Conservation (phyloP, 2,113 vertebrate species). For the Nematolebias whitei region DNA sequence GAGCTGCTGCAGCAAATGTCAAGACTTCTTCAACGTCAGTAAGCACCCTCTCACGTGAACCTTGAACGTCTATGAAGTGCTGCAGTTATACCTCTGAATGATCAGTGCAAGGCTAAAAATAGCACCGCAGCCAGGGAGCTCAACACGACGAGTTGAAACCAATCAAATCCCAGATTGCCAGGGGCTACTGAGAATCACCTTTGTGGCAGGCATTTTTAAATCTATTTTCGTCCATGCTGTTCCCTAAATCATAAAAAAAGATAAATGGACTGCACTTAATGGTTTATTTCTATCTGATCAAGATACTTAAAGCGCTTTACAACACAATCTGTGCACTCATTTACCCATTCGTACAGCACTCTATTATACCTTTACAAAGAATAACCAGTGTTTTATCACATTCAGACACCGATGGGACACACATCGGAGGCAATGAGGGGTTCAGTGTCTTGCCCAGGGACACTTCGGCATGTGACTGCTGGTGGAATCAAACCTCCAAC, state of each 20-base stretch:
- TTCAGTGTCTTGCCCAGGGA: too few relatives aligned
- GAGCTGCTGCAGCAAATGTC: conserved; percentile 5
- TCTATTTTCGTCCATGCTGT: neutral
- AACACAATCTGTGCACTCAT: too few relatives aligned
- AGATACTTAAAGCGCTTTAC: too few relatives aligned
- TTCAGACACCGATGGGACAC: too few relatives aligned
- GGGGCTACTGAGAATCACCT: neutral
- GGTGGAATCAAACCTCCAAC: too few relatives aligned
- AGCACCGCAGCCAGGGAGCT: neutral
- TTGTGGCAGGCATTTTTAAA: neutral
- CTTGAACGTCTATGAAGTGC: neutral
- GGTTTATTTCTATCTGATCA: too few relatives aligned
- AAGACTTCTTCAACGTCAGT: neutral
- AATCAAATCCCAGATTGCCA: conserved; percentile 1
- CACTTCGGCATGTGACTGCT: too few relatives aligned
- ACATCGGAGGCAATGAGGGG: too few relatives aligned
- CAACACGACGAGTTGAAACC: neutral
- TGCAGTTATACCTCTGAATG: neutral
- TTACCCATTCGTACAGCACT: too few relatives aligned
- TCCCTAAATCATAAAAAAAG: conserved; percentile 12
- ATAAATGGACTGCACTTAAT: too few relatives aligned
- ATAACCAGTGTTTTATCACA: too few relatives aligned
- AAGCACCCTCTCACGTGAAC: neutral
- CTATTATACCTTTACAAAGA: too few relatives aligned
- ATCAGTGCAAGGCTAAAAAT: conserved; percentile 5